Evolutionary conservation across 2,797 vertebrate species (phyloP).

Genomic region (Philypnodon macrostomus): DNA sequence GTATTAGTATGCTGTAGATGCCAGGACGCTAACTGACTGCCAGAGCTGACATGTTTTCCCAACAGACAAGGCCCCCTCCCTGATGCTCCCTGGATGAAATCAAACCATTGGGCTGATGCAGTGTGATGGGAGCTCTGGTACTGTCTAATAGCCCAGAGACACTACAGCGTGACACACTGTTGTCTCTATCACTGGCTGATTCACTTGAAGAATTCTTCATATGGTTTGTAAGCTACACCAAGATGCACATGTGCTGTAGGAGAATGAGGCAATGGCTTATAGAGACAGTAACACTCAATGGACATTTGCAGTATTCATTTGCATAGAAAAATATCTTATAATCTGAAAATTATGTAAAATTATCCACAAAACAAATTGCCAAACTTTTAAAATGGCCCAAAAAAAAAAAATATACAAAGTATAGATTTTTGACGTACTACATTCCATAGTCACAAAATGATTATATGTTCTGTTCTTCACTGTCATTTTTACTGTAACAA

Average conservation of each 20-base stretch:
- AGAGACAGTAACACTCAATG: background rate
- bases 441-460: no score
- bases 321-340: no score
- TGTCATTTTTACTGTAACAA: no score
- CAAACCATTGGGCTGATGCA: slow-evolving; percentile 56
- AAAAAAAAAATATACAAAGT: no score
- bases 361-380: no score
- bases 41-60: slow-evolving; percentile 44
- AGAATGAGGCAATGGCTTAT: slow-evolving; percentile 1
- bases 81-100: slow-evolving; percentile 48
- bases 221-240: slow-evolving; percentile 16
- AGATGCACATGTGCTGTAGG: slow-evolving; percentile 21
- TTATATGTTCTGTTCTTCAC: no score
- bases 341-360: no score
- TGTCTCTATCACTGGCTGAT: slow-evolving; percentile 52
- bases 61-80: slow-evolving; percentile 30
- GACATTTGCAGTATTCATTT: background rate
- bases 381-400: background rate
- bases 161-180: slow-evolving; percentile 35
- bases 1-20: slow-evolving; percentile 6
- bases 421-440: no score
- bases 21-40: slow-evolving; percentile 48
- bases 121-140: slow-evolving; percentile 51
- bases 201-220: slow-evolving; percentile 35
- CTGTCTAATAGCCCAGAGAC: slow-evolving; percentile 56